Evolutionary conservation across 2,888 invertebrate genomes (phyloP), one percentile per base, ranked within the genome.

Genomic region (Dasysyrphus albostriatus): DNA sequence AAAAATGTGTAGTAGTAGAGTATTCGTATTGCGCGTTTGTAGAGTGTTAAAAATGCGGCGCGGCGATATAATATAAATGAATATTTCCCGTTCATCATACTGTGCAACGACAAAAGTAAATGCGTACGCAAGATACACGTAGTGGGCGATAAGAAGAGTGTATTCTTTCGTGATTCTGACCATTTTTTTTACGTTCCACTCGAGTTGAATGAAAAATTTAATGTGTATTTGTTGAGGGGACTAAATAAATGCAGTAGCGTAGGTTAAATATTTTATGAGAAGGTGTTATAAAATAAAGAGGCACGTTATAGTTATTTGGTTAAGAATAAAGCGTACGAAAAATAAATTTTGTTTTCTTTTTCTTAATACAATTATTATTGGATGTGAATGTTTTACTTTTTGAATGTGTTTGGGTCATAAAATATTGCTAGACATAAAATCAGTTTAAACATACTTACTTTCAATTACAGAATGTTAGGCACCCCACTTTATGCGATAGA

Each of bases 121-220:
- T 87, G 87, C 87, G 87, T 87, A 87, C 87, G 87, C 78, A 83
- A 87, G 82, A 78, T 87, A 47, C 77, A 78, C 82, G 87, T 83
- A 83, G 87, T 87, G 87, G 87, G 87, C 70, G 87, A 77, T 63
- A 70, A 77, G 73, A 69, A 61, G 61, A 73, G 65, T 65, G 54
- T 70, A 67, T 67, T 74, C 34, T 61, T 74, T 42, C 24, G 29
- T 29, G n/a, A 37, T 37, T 59, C 58, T 42, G 65, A 63, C 67
- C 49, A 82, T 44, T 87, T 87, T 87, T 24, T 87, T 83, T 87
- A 87, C 87, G 87, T 87, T 87, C 83, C 83, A 87, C 79, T 87
- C 83, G 78, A 83, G 75, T 82, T 87, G 87, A 87, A 87, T 87
- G 87, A 87, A 87, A 87, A 87, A 79, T 75, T 54, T n/a, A 7